phyloP scores from a whole-genome alignment of 1,140 invertebrate species.

The Fopius arisanus region DNA sequence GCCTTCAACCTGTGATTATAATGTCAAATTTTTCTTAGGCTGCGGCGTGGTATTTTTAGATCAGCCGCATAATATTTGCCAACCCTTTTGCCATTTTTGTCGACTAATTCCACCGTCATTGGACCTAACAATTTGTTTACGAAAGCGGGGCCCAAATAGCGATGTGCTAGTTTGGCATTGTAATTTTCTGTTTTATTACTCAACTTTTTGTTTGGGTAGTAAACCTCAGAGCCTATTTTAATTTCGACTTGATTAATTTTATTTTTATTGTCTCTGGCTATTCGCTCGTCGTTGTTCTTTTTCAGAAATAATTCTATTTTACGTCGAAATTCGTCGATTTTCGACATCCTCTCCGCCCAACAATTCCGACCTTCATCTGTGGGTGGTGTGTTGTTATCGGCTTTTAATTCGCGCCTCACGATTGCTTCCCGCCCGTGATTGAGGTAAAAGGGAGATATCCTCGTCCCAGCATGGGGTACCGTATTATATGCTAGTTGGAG shows the following conservation, averaged over 20 bases:
- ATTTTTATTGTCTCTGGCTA: constrained; percentile 11
- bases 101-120: constrained; percentile 26
- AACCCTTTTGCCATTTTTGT: constrained; percentile 21
- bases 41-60: constrained; percentile 30
- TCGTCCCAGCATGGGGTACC: constrained; percentile 18
- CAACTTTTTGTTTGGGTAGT: constrained; percentile 32
- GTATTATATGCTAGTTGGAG: constrained; percentile 31
- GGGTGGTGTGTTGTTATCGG: neutral
- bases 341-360: constrained; percentile 6
- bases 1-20: neutral
- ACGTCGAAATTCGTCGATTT: constrained; percentile 29
- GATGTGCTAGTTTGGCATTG: constrained; percentile 21
- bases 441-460: constrained; percentile 26
- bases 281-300: neutral
- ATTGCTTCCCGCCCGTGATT: constrained; percentile 25
- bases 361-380: neutral
- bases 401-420: neutral
- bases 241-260: constrained; percentile 5
- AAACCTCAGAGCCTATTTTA: constrained; percentile 25
- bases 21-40: neutral
- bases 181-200: constrained; percentile 30
- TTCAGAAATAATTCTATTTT: constrained; percentile 27
- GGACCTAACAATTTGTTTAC: constrained; percentile 21
- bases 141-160: too few species aligned
- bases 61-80: constrained; percentile 31